Conservation (phyloP, 2,113 vertebrate genomes). For the Centropus bengalensis region DNA sequence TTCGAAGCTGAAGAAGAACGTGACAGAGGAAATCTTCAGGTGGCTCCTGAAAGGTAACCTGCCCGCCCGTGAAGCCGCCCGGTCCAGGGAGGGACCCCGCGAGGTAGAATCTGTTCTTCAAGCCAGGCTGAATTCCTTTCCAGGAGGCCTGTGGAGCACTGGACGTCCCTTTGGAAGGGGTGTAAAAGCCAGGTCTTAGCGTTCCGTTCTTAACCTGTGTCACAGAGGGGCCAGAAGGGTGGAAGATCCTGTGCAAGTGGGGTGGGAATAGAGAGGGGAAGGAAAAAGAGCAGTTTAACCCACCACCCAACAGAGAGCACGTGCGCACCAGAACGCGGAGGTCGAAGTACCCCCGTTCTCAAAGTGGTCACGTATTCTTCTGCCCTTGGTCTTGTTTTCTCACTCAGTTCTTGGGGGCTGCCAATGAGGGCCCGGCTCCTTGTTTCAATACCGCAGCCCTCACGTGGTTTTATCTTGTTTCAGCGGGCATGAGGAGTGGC, state of each 20-base stretch:
- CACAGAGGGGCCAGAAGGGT: not conserved
- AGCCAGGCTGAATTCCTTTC: not conserved
- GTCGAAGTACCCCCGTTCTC: not conserved
- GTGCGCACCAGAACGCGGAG: not conserved
- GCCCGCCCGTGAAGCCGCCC: not conserved
- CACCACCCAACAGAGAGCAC: not conserved
- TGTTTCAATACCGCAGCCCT: not conserved
- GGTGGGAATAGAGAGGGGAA: not conserved
- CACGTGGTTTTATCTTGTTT: not conserved
- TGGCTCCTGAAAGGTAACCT: slow-evolving; percentile 53
- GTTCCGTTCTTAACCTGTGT: not conserved
- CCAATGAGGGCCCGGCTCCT: not conserved
- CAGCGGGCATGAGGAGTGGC: slow-evolving; percentile 49
- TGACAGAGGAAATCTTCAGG: slow-evolving; percentile 39
- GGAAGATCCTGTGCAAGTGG: not conserved
- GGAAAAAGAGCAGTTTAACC: not conserved
- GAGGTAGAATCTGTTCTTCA: not conserved
- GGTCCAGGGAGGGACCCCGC: not conserved
- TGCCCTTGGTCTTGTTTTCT: not conserved
- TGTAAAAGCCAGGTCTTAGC: not conserved
- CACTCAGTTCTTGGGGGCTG: not conserved
- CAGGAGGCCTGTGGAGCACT: not conserved
- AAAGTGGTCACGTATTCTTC: not conserved
- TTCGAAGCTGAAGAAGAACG: slow-evolving; percentile 50
- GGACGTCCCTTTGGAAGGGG: not conserved